These are phyloP conservation scores for Stenodera caucasica DNA, from an alignment of 2,888 invertebrate genomes.

Conservation along the genomic window DNA sequence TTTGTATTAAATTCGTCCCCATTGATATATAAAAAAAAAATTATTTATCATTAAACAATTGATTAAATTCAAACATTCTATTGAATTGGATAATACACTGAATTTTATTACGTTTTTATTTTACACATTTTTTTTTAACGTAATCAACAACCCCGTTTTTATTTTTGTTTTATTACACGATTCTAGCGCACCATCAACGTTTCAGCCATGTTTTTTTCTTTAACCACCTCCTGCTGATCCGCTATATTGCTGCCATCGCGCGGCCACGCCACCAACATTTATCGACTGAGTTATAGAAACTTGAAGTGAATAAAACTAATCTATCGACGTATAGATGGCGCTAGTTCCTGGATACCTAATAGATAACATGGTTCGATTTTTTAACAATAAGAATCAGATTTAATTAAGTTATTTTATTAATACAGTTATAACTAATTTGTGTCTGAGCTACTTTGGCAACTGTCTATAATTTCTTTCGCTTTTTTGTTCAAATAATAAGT, in stretches of 20 bases:
- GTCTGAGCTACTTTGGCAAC: slow-evolving; percentile 12
- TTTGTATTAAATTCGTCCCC: slow-evolving; percentile 17
- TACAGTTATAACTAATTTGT: background rate
- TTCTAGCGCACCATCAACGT: background rate
- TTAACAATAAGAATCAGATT: too few species aligned
- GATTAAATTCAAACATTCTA: too few species aligned
- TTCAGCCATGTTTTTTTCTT: slow-evolving; percentile 37
- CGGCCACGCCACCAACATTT: background rate
- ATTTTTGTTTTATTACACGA: background rate
- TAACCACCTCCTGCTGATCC: slow-evolving; percentile 34
- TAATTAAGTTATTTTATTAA: background rate
- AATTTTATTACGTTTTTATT: too few species aligned
- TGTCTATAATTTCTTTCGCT: slow-evolving; percentile 19
- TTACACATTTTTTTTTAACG: background rate
- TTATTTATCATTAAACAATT: too few species aligned
- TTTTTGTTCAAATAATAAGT: slow-evolving; percentile 41
- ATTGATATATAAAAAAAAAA: slow-evolving; percentile 19
- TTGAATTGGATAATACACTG: too few species aligned
- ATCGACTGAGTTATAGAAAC: background rate
- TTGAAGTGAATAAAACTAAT: background rate
- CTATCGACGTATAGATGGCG: background rate
- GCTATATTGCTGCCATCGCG: background rate
- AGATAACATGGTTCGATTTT: too few species aligned
- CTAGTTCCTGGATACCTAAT: too few species aligned
- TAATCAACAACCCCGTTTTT: background rate